Percentiles rank a stretch among this genome's conserved stretches.
Evolutionary conservation across 2,113 vertebrate species (phyloP).

Genomic region (Rousettus leschenaultii): DNA sequence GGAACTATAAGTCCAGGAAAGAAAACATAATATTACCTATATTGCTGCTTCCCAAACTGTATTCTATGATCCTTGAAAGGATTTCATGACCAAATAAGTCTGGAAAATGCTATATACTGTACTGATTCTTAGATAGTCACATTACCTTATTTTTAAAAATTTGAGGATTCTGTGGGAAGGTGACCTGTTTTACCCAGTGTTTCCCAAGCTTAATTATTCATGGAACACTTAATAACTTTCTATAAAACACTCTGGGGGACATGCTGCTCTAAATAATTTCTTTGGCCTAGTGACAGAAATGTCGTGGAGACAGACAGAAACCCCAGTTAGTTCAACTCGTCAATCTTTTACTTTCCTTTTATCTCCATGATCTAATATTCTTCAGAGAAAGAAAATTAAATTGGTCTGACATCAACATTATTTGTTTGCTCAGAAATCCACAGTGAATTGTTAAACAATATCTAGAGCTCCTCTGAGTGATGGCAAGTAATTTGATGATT

Average conservation of each 20-base stretch:
- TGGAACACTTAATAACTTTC: not conserved
- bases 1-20: not conserved
- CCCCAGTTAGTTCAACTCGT: not conserved
- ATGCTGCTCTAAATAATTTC: not conserved
- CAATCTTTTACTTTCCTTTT: slow-evolving; percentile 18
- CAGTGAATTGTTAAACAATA: slow-evolving; percentile 42
- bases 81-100: not conserved
- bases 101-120: not conserved
- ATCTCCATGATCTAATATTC: slow-evolving; percentile 20
- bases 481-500: slow-evolving; percentile 49
- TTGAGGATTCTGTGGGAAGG: not conserved
- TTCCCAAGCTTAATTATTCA: not conserved
- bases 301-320: slow-evolving; percentile 23
- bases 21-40: not conserved
- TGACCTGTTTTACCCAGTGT: not conserved
- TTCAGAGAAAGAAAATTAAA: slow-evolving; percentile 56
- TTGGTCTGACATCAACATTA: slow-evolving; percentile 47
- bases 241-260: not conserved
- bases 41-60: not conserved
- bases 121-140: not conserved
- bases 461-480: slow-evolving; percentile 14
- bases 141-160: not conserved
- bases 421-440: slow-evolving; percentile 62
- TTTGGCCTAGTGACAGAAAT: not conserved
- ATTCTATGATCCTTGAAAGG: not conserved